These are phyloP conservation scores for Drosophila pruinosa DNA, from an alignment of 1,140 invertebrate genomes.

Conservation along the genomic window DNA sequence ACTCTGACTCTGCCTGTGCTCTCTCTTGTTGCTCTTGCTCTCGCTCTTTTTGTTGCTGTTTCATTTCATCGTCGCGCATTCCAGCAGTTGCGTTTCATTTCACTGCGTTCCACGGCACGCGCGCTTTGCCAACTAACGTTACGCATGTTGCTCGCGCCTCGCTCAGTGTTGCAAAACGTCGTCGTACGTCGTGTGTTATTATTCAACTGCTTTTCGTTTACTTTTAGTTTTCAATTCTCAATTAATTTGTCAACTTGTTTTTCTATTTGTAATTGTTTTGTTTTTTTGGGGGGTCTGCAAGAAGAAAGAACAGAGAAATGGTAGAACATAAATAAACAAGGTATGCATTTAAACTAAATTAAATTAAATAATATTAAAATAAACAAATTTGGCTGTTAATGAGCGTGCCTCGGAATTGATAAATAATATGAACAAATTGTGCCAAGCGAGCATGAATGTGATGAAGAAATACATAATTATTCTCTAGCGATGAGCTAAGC, in stretches of 20 bases:
- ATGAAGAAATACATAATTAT: background rate
- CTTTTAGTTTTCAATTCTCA: background rate
- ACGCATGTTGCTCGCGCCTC: conserved; percentile 54
- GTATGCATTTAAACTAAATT: conserved; percentile 20
- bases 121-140: conserved; percentile 44
- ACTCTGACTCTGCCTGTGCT: background rate
- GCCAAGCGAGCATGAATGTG: background rate
- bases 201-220: too few relatives aligned
- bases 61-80: conserved; percentile 43
- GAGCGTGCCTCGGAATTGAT: background rate
- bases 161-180: conserved; percentile 48
- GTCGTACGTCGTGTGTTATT: conserved; percentile 2
- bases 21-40: conserved; percentile 5
- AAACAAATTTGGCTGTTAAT: conserved; percentile 4
- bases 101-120: conserved; percentile 58
- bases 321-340: conserved; percentile 71
- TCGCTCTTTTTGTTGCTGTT: conserved; percentile 4
- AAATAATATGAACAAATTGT: background rate
- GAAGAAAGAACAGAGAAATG: conserved; percentile 63
- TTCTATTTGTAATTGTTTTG: conserved; percentile 10
- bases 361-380: background rate
- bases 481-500: background rate
- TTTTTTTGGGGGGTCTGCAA: conserved; percentile 61
- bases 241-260: background rate
- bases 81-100: conserved; percentile 48